These are phyloP conservation scores for Subacronicta megacephala DNA, from an alignment of 2,888 invertebrate species.

Conservation along the genomic window DNA sequence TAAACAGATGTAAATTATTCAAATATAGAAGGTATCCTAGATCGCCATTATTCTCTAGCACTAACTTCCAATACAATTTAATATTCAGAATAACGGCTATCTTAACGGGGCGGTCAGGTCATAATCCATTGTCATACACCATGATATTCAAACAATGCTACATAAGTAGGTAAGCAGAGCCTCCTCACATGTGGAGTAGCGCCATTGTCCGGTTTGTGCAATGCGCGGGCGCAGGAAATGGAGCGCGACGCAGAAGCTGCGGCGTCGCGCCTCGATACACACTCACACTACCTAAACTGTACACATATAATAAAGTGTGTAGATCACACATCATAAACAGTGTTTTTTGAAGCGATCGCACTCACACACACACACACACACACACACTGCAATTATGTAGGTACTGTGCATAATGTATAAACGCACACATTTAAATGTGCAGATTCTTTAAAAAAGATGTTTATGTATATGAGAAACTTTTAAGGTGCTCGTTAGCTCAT, in stretches of 20 bases:
- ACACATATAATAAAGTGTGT: slow-evolving; percentile 7
- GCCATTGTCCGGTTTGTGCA: slow-evolving; percentile 61
- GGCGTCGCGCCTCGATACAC: slow-evolving; percentile 52
- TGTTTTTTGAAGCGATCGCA: slow-evolving; percentile 14
- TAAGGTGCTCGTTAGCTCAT: too few species aligned
- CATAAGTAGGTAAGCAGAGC: slow-evolving; percentile 34
- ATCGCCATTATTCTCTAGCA: not conserved
- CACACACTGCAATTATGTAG: too few species aligned
- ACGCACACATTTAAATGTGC: not conserved
- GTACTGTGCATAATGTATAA: not conserved
- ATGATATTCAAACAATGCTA: slow-evolving; percentile 49
- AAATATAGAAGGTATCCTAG: not conserved
- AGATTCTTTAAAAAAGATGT: too few species aligned
- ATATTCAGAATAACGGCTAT: slow-evolving; percentile 37
- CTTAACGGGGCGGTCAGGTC: slow-evolving; percentile 34
- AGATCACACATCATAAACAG: slow-evolving; percentile 16
- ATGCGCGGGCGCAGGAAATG: slow-evolving; percentile 68
- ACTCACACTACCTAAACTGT: slow-evolving; percentile 31
- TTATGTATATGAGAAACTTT: too few species aligned
- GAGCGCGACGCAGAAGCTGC: slow-evolving; percentile 76
- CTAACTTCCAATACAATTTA: slow-evolving; percentile 29
- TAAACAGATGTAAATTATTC: not conserved
- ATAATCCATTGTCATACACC: slow-evolving; percentile 47
- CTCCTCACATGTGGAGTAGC: slow-evolving; percentile 51
- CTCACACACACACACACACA: slow-evolving; percentile 8